These are phyloP conservation scores for Nymphicus hollandicus DNA, from an alignment of 2,113 vertebrate species.

Conservation along the genomic window DNA sequence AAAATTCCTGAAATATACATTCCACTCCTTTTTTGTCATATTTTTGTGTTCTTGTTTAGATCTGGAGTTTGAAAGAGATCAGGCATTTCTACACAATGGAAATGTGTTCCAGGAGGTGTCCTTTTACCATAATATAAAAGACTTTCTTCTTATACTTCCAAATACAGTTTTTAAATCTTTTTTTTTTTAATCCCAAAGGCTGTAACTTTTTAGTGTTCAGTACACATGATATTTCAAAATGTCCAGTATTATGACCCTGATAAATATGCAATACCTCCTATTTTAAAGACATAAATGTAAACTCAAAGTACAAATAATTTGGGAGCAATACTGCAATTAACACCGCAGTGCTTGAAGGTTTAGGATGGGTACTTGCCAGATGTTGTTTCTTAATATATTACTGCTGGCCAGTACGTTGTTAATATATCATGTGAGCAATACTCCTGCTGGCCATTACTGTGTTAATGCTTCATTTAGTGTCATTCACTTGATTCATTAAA, in stretches of 20 bases:
- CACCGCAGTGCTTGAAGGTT: not conserved
- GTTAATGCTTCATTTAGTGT: conserved; percentile 8
- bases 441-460: not conserved
- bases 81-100: not conserved
- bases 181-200: not conserved
- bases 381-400: not conserved
- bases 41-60: not conserved
- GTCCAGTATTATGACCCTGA: not conserved
- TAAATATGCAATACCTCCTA: not conserved
- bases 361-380: not conserved
- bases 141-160: not conserved
- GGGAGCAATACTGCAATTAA: not conserved
- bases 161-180: not conserved
- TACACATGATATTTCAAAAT: not conserved
- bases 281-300: not conserved
- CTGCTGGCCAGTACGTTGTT: not conserved
- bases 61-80: not conserved
- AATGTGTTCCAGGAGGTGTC: not conserved
- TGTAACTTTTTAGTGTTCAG: not conserved
- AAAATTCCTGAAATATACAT: not conserved
- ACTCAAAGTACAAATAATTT: not conserved
- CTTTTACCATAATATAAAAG: not conserved
- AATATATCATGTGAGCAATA: not conserved
- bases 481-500: conserved; percentile 41
- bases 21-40: not conserved